Conservation (phyloP, 2,888 invertebrate genomes). For the Morinoia aosen region DNA sequence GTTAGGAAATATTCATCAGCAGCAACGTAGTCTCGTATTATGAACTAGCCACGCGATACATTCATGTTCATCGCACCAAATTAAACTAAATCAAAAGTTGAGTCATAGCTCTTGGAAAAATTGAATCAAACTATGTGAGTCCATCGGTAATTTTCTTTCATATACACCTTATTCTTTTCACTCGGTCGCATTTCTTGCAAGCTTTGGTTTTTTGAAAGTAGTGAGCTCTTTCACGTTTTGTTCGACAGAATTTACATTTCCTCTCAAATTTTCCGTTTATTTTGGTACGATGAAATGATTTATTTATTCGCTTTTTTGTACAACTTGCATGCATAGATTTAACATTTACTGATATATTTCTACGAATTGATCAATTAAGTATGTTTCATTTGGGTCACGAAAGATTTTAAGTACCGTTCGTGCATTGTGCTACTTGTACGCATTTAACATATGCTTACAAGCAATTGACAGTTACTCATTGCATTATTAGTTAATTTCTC, state of each 20-base stretch:
- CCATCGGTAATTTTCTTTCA: not conserved
- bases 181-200: not conserved
- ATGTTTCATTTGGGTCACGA: not conserved
- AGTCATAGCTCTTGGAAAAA: not conserved
- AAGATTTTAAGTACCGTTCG: not conserved
- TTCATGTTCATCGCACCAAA: not conserved
- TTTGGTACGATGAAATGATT: not conserved
- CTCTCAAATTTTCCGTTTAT: not conserved
- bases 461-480: not conserved
- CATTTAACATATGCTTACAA: not conserved
- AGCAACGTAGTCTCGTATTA: not conserved
- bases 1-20: not conserved
- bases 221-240: not conserved
- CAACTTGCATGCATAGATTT: not conserved
- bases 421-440: not conserved
- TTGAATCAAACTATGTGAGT: not conserved
- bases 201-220: not conserved
- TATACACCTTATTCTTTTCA: not conserved
- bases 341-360: not conserved
- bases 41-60: not conserved
- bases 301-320: not conserved
- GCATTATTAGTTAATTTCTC: not conserved
- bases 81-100: not conserved
- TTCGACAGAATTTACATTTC: not conserved
- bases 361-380: not conserved